phyloP scores from a whole-genome alignment of 2,113 vertebrate species.

The Oryctolagus cuniculus region mOryCun1.1 NC_091433.1:55291001-55291500 shows the following conservation, averaged over 20 bases:
- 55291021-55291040: conserved; percentile 4
- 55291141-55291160: not conserved
- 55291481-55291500: too few relatives aligned
- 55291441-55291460: too few relatives aligned
- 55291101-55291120: not conserved
- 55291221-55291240: not conserved
- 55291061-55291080: not conserved
- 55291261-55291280: not conserved
- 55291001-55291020: not conserved
- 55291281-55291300: too few relatives aligned
- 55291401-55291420: too few relatives aligned
- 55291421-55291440: too few relatives aligned
- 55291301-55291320: too few relatives aligned
- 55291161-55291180: not conserved
- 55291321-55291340: too few relatives aligned
- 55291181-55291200: conserved; percentile 10
- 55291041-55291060: not conserved
- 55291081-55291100: not conserved
- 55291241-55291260: not conserved
- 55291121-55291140: not conserved
- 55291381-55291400: too few relatives aligned
- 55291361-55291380: too few relatives aligned
- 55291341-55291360: too few relatives aligned
- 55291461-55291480: too few relatives aligned
- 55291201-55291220: not conserved